Evolutionary conservation across 2,797 vertebrate genomes (phyloP), one percentile per base, ranked within the genome.

Genomic region (Odontamblyopus rebecca): DNA sequence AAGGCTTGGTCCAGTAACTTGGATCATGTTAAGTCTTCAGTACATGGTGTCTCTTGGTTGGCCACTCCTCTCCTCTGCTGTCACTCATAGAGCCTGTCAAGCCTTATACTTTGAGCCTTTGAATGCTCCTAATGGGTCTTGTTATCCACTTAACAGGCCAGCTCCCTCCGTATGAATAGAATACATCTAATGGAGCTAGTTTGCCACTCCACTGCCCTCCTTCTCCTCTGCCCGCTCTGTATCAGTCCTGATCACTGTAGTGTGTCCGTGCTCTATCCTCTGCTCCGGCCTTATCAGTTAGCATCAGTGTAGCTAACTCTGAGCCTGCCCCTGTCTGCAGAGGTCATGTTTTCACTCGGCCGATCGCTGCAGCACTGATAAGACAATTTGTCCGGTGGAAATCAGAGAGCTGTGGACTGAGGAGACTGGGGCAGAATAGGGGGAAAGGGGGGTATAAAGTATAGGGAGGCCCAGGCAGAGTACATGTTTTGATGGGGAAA

Each of bases 121-220:
- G 79, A 82, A 76, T 64, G 38, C 72, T 67, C 73, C 82, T 88
- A 89, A 90, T 89, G 85, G 87, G 67, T 77, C 86, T 89, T 72
- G 85, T 89, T 87, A 87, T 80, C 82, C 75, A 86, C 84, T 87
- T 79, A 83, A 82, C 75, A 77, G 68, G 72, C 72, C 44, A 6
- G 68, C 68, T 61, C 75, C 56, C 59, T 51, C 53, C 13, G 82
- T 90, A 91, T 89, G 85, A 90, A 88, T 77, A 91, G 94, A 94
- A 93, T 94, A 94, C 95, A 92, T 95, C 94, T 97, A 97, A 97
- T 96, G 95, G 95, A 81, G 90, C 95, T 95, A 93, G 94, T 94
- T 95, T 92, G 89, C 93, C 94, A 95, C 94, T 95, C 90, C 92
- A 93, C 93, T 92, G 92, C 93, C 94, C 95, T 94, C 94, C 91